phyloP scores from a whole-genome alignment of 2,113 vertebrate species.

The Platichthys flesus region DNA sequence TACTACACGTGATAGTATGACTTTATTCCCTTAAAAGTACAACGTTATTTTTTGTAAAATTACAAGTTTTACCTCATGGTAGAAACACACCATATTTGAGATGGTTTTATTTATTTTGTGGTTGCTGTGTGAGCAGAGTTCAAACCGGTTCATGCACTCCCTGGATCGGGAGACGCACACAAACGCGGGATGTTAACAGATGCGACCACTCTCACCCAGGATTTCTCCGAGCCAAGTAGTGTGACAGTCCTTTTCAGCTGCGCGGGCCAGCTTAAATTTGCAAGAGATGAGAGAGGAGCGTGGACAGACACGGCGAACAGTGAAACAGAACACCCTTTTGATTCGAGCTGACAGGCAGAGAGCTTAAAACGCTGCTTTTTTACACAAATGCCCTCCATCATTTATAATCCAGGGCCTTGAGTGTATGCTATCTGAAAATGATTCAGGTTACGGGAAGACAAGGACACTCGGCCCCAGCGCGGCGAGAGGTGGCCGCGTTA shows the following conservation, averaged over 20 bases:
- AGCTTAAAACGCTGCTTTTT: constrained; percentile 48
- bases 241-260: constrained; percentile 9
- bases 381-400: constrained; percentile 62
- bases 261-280: constrained; percentile 24
- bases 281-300: constrained; percentile 25
- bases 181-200: constrained; percentile 5
- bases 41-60: too few relatives aligned
- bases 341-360: constrained; percentile 46
- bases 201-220: not conserved
- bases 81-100: too few relatives aligned
- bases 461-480: constrained; percentile 17
- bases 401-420: constrained; percentile 62
- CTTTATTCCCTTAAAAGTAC: too few relatives aligned
- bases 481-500: constrained; percentile 16
- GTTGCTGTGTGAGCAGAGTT: too few relatives aligned
- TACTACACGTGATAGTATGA: too few relatives aligned
- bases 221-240: constrained; percentile 10
- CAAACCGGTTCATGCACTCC: too few relatives aligned
- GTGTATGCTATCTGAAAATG: constrained; percentile 35
- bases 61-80: too few relatives aligned
- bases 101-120: too few relatives aligned
- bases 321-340: constrained; percentile 37
- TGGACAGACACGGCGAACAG: constrained; percentile 14
- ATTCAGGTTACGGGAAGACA: constrained; percentile 34
- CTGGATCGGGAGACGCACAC: not conserved